Evolutionary conservation across 2,113 vertebrate species (phyloP), one percentile per base, ranked within the genome.

Genomic region (Cryptomyrus ogoouensis): DNA sequence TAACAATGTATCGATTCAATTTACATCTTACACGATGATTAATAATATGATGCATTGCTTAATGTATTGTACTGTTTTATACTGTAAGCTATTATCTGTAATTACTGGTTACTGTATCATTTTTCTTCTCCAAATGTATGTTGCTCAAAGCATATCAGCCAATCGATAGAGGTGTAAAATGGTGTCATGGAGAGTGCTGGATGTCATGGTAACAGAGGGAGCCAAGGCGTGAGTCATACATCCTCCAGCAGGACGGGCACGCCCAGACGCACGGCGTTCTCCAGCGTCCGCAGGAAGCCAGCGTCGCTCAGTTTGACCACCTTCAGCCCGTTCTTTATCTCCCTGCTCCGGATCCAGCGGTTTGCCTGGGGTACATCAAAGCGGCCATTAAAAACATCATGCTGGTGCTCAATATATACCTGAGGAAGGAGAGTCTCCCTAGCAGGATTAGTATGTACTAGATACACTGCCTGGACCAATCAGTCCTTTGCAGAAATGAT

Each of bases 171-270:
- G 31, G 74, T 80, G 15, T 19, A 39, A 80, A 80, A 31, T 0
- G 62, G n/a, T 31, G 62, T 70, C n/a, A 15, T 42, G 21, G 83
- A 5, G 8, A 53, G 85, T 5, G n/a, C 24, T 87, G 84, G 31
- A 31, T 8, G 42, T 24, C 83, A 90, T 87, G 42, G 44, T 31
- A 10, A 89, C 24, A 2, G 83, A 42, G 88, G 88, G 90, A 88
- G 39, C 15, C 89, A 77, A 50, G 58, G 4, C 39, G 3, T 84
- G 86, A 91, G 87, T 90, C 91, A 89, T 91, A 94, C 96, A 95
- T 98, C 96, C 93, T 97, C 97, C 56, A 97, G 93, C 31, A 97
- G 93, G 13, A 97, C 96, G 47, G 97, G 96, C 90, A 95, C 94
- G 0, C 96, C 96, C 91, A 97, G 94, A 19, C 95, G 93, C 89